These are phyloP conservation scores for Sphaerodactylus townsendi DNA, from an alignment of 2,113 vertebrate genomes.

Conservation along the genomic window DNA sequence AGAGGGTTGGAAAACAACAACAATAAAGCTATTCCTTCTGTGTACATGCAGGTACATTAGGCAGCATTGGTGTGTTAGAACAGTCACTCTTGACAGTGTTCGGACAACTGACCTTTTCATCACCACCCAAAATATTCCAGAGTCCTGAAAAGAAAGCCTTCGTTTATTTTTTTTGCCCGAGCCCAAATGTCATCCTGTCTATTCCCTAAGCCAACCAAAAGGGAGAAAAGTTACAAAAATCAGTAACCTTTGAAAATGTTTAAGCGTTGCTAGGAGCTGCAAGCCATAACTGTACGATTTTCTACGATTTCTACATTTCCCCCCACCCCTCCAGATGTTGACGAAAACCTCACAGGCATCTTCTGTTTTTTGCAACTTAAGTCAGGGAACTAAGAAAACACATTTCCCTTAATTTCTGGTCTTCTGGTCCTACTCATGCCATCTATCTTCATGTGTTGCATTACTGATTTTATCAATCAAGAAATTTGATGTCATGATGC, in stretches of 20 bases:
- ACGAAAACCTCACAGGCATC: background rate
- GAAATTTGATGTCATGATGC: background rate
- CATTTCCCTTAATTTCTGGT: background rate
- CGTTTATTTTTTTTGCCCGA: background rate
- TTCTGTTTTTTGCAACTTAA: background rate
- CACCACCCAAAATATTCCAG: background rate
- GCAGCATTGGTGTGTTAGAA: background rate
- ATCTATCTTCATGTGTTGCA: background rate
- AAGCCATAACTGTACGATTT: background rate
- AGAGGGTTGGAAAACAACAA: background rate
- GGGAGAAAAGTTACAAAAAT: background rate
- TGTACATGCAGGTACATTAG: background rate
- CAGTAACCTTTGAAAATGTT: constrained; percentile 11
- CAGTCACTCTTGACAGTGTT: background rate
- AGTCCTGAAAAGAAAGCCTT: background rate
- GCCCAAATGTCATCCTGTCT: background rate
- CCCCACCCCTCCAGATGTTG: background rate
- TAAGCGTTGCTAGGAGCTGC: background rate
- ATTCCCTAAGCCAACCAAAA: background rate
- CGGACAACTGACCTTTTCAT: background rate
- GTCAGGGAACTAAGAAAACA: background rate
- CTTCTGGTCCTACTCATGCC: background rate
- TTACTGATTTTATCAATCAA: background rate
- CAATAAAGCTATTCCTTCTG: background rate
- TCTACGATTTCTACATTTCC: background rate